A percentile compares a stretch with the other conserved stretches of the same genome.
These are phyloP conservation scores for Chauna torquata DNA, from an alignment of 2,113 vertebrate species.

Conservation along the genomic window DNA sequence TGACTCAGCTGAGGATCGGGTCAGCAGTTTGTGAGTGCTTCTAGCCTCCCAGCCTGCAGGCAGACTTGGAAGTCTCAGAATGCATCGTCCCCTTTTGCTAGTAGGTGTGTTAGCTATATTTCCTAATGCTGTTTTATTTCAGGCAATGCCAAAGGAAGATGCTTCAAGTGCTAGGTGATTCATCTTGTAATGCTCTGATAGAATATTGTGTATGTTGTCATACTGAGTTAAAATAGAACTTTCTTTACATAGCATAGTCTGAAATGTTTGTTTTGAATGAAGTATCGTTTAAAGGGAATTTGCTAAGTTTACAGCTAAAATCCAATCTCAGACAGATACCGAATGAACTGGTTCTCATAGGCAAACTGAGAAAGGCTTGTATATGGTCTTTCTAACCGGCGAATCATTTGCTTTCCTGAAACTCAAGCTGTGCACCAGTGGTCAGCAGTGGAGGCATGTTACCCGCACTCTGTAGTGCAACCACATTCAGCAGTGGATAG, in stretches of 20 bases:
- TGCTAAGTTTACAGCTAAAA: not conserved
- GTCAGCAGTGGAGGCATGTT: not conserved
- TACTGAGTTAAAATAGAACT: not conserved
- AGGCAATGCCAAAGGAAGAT: not conserved
- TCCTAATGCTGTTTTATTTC: not conserved
- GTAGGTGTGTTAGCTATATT: not conserved
- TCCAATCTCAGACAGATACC: not conserved
- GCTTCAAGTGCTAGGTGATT: not conserved
- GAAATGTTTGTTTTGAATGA: not conserved
- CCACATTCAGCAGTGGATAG: not conserved
- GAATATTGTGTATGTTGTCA: not conserved
- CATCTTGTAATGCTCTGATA: not conserved
- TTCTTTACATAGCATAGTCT: not conserved
- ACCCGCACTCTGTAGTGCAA: not conserved
- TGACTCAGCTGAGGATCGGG: not conserved
- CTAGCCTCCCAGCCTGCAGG: not conserved
- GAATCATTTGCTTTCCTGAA: not conserved
- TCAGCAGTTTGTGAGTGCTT: not conserved
- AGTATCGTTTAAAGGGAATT: not conserved
- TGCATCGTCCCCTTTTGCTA: not conserved
- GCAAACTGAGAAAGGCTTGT: not conserved
- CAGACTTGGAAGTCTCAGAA: accelerated
- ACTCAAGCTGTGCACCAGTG: not conserved
- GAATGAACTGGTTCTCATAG: not conserved
- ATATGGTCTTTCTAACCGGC: not conserved